Base-by-base conservation (phyloP, 2,113 vertebrate species). In the Salvelinus namaycush region DNA sequence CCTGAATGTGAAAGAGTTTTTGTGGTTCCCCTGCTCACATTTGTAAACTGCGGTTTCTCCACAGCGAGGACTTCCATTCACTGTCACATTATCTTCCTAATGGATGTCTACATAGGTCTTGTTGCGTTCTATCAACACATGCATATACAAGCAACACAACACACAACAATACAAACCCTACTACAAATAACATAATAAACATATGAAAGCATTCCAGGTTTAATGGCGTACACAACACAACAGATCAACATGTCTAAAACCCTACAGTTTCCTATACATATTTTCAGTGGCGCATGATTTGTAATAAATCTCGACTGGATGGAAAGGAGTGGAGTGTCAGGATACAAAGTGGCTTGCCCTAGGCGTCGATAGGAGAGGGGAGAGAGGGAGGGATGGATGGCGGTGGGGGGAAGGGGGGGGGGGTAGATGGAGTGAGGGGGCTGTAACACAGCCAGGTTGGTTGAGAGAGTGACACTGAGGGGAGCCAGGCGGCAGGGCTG, bases 1-100 rank as follows among this genome's bases (percentile, higher is more conserved):
- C 51, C 90, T 93, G 92, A 92, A 86, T 67, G 48, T 87, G 75
- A 72, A 74, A 74, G 68, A 54, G 34, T 65, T 22, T 26, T 27
- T 62, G 72, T n/a, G 64, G 51, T 67, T 67, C 68, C 49, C 73
- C 73, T 26, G 16, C 26, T 27, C 16, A 16, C 26, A 20, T 67
- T 9, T 26, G n/a, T 69, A 62, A 62, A 62, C 59, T 24, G 22
- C 9, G 59, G 59, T 22, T 54, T 11, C 59, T 62, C 59, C 59
- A 24, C 59, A 22, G 59, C 22, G 4, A 62, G 5, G 5, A 7
- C 59, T 62, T 62, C n/a, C 59, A 22, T 60, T 39, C 66, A 60
- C 5, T 39, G 13, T 54, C 31, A 34, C 16, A 49, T 76, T 44
- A 4, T 54, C 34, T 54, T 54, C 16, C 51, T 18, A 18, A 54